Evolutionary conservation across 2,797 vertebrate species (phyloP), one percentile per base, ranked within the genome.

Genomic region (Aselliscus stoliczkanus): DNA sequence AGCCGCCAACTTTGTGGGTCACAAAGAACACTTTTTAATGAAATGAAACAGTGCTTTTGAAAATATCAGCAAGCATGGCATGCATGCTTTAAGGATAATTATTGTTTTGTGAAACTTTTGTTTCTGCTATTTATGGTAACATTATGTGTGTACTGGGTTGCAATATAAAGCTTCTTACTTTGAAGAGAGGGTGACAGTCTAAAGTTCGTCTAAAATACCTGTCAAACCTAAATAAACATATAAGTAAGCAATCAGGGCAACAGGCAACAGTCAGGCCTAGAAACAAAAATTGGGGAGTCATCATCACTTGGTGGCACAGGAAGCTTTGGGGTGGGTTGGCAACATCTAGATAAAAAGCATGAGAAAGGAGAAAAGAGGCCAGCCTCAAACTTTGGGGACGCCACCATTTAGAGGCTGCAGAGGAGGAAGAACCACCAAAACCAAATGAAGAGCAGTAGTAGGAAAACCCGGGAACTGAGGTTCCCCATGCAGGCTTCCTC

Each of bases 11-110:
- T n/a, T 5, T 58, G 4, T 60, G 20, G 7, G 52, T 94, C 75
- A 93, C 50, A 87, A 15, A 86, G 5, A 67, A 29, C 10, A 75
- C 67, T 93, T 96, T 86, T 67, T 88, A 93, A 81, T 82, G n/a
- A 91, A 95, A 73, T 39, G 9, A 69, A 82, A 67, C 31, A 47
- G 65, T 62, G 69, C 54, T 47, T 90, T 18, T 72, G 39, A 95
- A 90, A 91, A 89, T 15, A 87, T 84, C 39, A 79, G 5, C 69
- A 87, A 95, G 37, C 27, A 56, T 39, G 8, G 12, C 21, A 67
- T 50, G 4, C 34, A 80, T 80, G 31, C 73, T 84, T 95, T 42
- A 89, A 82, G 15, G 69, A 12, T 82, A 81, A 93, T 52, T 85
- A 37, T 31, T 67, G 4, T 76, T 76, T 65, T 76, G 52, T 27